Evolutionary conservation across 2,113 vertebrate species (phyloP).

Genomic region (Gila orcuttii): DNA sequence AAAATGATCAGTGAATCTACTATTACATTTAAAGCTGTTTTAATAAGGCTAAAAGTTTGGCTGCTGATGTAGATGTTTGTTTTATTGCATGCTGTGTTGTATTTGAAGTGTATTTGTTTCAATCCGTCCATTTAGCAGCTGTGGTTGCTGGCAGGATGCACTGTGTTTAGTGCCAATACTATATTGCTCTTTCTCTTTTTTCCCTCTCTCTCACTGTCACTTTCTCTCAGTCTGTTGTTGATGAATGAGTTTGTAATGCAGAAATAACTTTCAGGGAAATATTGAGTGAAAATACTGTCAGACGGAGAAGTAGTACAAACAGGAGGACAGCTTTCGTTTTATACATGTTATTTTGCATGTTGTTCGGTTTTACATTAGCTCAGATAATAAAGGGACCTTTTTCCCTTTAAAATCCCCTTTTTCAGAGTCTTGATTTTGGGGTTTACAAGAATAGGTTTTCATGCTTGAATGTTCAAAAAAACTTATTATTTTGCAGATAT

Average conservation of each 20-base stretch:
- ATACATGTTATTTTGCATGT: background rate
- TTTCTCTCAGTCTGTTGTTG: background rate
- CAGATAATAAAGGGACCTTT: background rate
- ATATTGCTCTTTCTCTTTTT: background rate
- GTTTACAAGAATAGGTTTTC: too few species aligned
- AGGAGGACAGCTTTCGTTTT: background rate
- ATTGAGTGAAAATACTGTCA: slow-evolving; percentile 28
- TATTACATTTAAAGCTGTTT: background rate
- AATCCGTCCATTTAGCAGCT: slow-evolving; percentile 8
- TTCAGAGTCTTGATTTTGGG: too few species aligned
- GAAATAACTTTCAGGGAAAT: slow-evolving; percentile 22
- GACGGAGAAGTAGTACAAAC: background rate
- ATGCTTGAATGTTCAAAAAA: too few species aligned
- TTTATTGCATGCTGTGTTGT: background rate
- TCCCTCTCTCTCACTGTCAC: background rate
- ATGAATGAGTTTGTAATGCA: background rate
- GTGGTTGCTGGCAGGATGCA: slow-evolving; percentile 22
- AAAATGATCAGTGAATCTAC: background rate
- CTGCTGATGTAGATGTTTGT: slow-evolving; percentile 3
- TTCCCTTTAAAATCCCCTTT: too few species aligned
- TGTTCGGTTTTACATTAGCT: background rate
- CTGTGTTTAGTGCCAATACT: slow-evolving; percentile 4
- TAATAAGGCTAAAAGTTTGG: background rate
- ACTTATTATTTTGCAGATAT: too few species aligned
- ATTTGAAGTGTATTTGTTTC: slow-evolving; percentile 34